Evolutionary conservation across 2,888 invertebrate species (phyloP), one percentile per base, ranked within the genome.

Genomic region (Eupithecia dodoneata): DNA sequence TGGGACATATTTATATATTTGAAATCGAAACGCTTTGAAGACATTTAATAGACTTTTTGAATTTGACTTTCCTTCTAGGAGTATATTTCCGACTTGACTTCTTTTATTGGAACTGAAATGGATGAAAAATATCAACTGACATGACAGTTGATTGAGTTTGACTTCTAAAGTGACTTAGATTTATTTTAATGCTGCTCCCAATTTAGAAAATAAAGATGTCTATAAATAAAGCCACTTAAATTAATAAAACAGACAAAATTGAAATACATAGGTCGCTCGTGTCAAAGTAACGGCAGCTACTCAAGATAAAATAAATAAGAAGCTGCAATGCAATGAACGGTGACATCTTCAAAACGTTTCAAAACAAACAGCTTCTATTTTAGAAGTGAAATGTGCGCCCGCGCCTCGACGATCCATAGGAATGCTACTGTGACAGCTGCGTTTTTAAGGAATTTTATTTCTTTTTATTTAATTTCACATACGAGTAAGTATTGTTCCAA

Each of bases 281-380:
- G 74, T 76, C 49, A 15, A 10, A 47, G 67, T 55, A 30, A 65
- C 41, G 30, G 72, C 4, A 75, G 42, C 42, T 2, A 59, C 42
- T n/a, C 63, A 15, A 4, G n/a, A 63, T 30, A 49, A 49, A 70
- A 47, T 55, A 52, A 76, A 73, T 52, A 73, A 76, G 73, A 30
- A 12, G 44, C 30, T 2, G 42, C 18, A 59, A 41, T 73, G 71
- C 66, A 73, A 71, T 67, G 47, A 52, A 72, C 47, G 65, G 76
- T 76, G 72, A 76, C 78, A 74, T 74, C 47, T 76, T 72, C 65
- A 74, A 74, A 79, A 79, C 74, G 65, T 72, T 18, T 78, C 49
- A 65, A 73, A 75, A 72, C 87, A 88, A 89, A 88, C 86, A 83
- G 88, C 89, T 89, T 72, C 74, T 74, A 77, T 73, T 77, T 77